Evolutionary conservation across 1,140 invertebrate species (phyloP), one percentile per base, ranked within the genome.

Genomic region (Wiebesia pumilae): DNA sequence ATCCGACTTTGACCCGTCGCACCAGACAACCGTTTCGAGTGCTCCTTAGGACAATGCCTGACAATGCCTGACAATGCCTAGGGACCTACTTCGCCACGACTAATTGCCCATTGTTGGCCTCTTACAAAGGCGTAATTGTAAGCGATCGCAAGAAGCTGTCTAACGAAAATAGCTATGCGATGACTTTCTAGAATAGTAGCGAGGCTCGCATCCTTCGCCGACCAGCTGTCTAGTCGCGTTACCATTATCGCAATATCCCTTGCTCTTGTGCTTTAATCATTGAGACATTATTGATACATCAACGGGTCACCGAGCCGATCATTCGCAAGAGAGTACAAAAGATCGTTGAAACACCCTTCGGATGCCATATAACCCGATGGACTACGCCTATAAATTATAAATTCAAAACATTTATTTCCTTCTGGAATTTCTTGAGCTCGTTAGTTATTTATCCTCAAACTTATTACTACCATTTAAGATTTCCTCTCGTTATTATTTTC

Each of bases 201-300:
- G 24, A 43, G 24, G 71, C 19, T 38, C 7, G 19, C 71, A n/a
- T 75, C 35, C 71, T 24, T 75, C n/a, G 16, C 3, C 65, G 71
- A n/a, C 14, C 4, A 43, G 4, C 43, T 27, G 6, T 73, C 16
- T 19, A 12, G 3, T 12, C 38, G 71, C 38, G 24, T 43, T 75
- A 43, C 21, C n/a, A 43, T 75, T 43, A 75, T 43, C 71, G 2
- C 71, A 75, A 75, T 43, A 24, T 43, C 71, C 14, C n/a, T 27
- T 43, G 43, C 43, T 43, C 40, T 43, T 75, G 43, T 3, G 27
- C 40, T 75, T 75, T 12, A 12, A 75, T 75, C 71, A 75, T 75
- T 75, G 71, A 75, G 38, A 75, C 71, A 43, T 75, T 43, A 73
- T 73, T 73, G 71, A 73, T 73, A 73, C 71, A 43, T 43, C 71